These are phyloP conservation scores for Hexactinellida sp. DNA, from an alignment of 37 sponge, comb jelly and placozoan genomes.

Conservation along the genomic window DNA sequence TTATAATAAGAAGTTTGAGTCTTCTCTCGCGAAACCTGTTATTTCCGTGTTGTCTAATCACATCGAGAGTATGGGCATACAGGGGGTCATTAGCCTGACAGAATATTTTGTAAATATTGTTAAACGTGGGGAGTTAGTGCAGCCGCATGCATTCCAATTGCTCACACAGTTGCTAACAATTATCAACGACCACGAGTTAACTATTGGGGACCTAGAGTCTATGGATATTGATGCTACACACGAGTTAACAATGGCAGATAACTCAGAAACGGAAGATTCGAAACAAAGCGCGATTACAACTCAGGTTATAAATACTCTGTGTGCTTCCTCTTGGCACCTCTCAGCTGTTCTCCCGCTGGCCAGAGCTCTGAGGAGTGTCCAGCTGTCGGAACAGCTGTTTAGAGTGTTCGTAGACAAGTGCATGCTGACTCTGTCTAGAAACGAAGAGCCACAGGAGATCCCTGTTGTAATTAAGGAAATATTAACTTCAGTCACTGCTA, in stretches of 20 bases:
- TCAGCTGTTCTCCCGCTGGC: background rate
- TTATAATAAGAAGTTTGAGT: background rate
- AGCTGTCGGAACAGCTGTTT: background rate
- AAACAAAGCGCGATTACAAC: background rate
- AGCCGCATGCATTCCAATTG: background rate
- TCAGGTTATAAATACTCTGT: background rate
- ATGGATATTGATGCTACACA: constrained; percentile 10
- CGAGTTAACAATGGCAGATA: background rate
- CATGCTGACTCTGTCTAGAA: background rate
- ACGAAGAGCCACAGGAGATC: background rate
- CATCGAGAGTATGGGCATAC: background rate
- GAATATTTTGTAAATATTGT: background rate
- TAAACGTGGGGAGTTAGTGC: background rate
- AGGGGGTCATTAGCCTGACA: background rate
- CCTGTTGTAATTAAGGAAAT: background rate
- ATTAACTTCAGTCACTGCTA: background rate
- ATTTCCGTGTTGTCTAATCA: background rate
- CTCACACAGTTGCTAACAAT: background rate
- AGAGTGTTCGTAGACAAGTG: background rate
- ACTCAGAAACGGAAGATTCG: background rate
- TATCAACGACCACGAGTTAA: background rate
- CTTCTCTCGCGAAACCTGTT: background rate
- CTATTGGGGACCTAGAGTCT: background rate
- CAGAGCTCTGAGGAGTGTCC: background rate
- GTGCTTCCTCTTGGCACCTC: background rate